Percentiles rank a stretch among this genome's conserved stretches.
These are phyloP conservation scores for Hirtodrosophila confusa DNA, from an alignment of 2,888 invertebrate species.

Conservation along the genomic window DNA sequence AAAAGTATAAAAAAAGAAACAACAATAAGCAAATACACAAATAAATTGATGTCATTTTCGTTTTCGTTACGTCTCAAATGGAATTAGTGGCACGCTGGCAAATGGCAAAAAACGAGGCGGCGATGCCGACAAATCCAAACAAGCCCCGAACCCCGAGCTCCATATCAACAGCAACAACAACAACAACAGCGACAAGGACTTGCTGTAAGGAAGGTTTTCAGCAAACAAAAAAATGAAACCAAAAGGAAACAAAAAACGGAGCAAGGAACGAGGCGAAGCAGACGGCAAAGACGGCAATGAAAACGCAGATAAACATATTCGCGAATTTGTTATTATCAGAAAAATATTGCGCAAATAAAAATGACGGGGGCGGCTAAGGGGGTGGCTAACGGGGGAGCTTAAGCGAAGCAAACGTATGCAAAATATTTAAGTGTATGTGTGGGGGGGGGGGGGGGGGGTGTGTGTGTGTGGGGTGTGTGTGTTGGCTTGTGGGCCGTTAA, in stretches of 20 bases:
- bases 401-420: constrained; percentile 65
- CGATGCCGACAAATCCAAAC: constrained; percentile 51
- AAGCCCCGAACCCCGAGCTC: constrained; percentile 45
- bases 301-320: constrained; percentile 81
- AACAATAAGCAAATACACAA: constrained; percentile 62
- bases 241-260: constrained; percentile 5
- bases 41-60: constrained; percentile 81
- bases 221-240: constrained; percentile 4
- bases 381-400: constrained; percentile 33
- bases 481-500: constrained; percentile 45
- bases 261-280: constrained; percentile 30
- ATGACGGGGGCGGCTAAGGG: constrained; percentile 23
- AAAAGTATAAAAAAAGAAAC: constrained; percentile 7
- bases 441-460: neutral
- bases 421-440: constrained; percentile 49
- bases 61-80: constrained; percentile 78
- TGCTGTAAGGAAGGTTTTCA: constrained; percentile 19
- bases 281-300: constrained; percentile 68
- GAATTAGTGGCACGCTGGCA: constrained; percentile 71
- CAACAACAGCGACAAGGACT: constrained; percentile 16
- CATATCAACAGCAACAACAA: constrained; percentile 53
- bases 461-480: constrained; percentile 16
- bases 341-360: constrained; percentile 77
- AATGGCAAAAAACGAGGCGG: constrained; percentile 48
- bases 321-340: constrained; percentile 81